Evolutionary conservation across 2,888 invertebrate genomes (phyloP).

Genomic region (Chrysomela aeneicollis): DNA sequence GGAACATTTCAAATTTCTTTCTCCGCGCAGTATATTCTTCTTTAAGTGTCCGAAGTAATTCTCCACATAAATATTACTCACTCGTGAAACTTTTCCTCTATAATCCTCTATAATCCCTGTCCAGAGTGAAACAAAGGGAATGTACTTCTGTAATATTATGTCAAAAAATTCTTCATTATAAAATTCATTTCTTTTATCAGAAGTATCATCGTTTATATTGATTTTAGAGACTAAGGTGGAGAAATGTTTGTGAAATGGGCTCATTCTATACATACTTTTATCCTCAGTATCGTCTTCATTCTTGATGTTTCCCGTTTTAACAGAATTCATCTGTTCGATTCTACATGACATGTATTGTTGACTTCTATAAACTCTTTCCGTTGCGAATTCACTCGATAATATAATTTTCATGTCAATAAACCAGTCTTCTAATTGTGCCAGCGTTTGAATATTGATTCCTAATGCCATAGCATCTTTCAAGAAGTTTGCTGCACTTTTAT

Average conservation of each 20-base stretch:
- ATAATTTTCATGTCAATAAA: background rate
- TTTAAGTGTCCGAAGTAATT: constrained; percentile 15
- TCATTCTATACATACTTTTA: no score
- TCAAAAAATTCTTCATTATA: constrained; percentile 1
- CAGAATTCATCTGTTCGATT: background rate
- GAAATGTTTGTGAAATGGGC: background rate
- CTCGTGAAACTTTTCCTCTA: background rate
- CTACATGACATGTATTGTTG: background rate
- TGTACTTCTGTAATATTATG: no score
- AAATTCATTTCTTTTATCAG: background rate
- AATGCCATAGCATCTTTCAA: constrained; percentile 21
- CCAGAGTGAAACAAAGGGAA: background rate
- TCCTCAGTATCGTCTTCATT: background rate
- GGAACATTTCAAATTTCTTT: no score
- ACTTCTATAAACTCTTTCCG: background rate
- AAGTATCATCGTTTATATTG: background rate
- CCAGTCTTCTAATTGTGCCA: background rate
- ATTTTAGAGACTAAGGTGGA: background rate
- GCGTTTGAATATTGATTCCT: background rate
- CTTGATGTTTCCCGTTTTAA: background rate
- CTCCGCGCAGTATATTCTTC: constrained; percentile 11
- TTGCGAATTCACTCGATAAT: background rate
- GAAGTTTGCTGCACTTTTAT: background rate
- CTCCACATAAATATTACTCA: constrained; percentile 22
- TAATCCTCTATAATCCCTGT: background rate